These are phyloP conservation scores for Pseudopodoces humilis DNA, from an alignment of 2,113 vertebrate species.

Conservation along the genomic window DNA sequence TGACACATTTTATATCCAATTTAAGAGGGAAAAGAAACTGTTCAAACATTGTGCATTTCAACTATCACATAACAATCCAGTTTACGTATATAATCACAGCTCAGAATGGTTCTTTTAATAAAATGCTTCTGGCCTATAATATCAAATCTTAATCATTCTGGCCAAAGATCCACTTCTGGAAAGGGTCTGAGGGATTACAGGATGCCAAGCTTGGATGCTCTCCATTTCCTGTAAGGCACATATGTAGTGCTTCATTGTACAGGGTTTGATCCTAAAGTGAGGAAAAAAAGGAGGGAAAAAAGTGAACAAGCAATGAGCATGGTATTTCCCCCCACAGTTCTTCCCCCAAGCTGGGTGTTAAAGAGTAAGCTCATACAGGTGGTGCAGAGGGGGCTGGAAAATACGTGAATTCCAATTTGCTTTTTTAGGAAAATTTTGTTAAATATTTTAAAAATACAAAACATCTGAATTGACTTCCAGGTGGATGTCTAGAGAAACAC, in stretches of 20 bases:
- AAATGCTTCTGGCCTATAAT: conserved; percentile 20
- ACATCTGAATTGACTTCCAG: neutral
- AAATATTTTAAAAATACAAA: neutral
- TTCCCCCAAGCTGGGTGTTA: neutral
- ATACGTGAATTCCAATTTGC: neutral
- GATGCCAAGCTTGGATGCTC: conserved; percentile 80
- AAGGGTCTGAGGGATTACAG: conserved; percentile 85
- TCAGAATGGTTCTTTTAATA: conserved; percentile 47
- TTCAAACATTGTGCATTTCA: conserved; percentile 66
- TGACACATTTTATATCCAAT: conserved; percentile 17
- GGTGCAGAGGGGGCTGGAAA: neutral
- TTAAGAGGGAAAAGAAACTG: conserved; percentile 17
- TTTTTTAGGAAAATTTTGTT: neutral
- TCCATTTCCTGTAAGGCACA: conserved; percentile 88
- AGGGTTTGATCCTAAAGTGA: conserved; percentile 85
- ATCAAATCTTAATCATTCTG: conserved; percentile 67
- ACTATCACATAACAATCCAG: conserved; percentile 60
- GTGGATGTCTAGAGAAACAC: neutral
- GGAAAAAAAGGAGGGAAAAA: neutral
- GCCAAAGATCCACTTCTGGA: conserved; percentile 90
- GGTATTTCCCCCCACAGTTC: neutral
- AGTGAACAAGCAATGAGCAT: neutral
- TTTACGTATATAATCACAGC: conserved; percentile 61
- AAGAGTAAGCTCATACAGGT: neutral
- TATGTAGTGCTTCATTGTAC: conserved; percentile 76